A percentile compares a stretch with the other conserved stretches of the same genome.
phyloP scores from a whole-genome alignment of 1,140 invertebrate genomes.

The Cherax quadricarinatus region DNA sequence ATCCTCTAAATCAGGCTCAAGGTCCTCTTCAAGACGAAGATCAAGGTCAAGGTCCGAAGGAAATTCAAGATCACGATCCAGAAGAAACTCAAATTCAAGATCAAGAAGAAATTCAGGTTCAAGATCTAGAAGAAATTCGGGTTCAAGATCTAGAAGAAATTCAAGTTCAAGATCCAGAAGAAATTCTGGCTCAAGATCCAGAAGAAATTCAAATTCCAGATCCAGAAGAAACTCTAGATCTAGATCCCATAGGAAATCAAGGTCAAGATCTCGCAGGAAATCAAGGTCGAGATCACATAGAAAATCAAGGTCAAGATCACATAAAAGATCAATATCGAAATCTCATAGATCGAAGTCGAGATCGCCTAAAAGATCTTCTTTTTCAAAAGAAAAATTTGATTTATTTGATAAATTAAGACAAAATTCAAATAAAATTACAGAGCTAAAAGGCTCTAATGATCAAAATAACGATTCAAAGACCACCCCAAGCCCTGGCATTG shows the following conservation, averaged over 20 bases:
- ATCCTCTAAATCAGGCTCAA: conserved; percentile 4
- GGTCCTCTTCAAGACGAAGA: conserved; percentile 1
- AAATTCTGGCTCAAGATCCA: conserved; percentile 26
- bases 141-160: background rate
- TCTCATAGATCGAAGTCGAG: background rate
- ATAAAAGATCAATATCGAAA: conserved; percentile 2
- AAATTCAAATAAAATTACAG: background rate
- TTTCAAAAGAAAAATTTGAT: conserved; percentile 34
- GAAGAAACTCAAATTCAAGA: background rate
- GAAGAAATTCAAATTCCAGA: background rate
- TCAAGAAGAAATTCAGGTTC: background rate
- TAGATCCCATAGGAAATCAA: conserved; percentile 15
- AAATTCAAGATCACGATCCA: conserved; percentile 8
- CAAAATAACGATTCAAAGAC: conserved; percentile 3
- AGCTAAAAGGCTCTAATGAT: background rate
- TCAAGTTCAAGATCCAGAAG: conserved; percentile 5
- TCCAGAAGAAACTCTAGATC: conserved; percentile 20
- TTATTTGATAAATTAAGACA: conserved; percentile 15
- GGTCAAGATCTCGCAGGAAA: conserved; percentile 19
- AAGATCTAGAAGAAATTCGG: background rate
- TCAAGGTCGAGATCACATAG: conserved; percentile 33
- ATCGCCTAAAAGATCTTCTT: background rate
- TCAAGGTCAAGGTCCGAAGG: conserved; percentile 4
- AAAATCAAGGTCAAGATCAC: conserved; percentile 42
- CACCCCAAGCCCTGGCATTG: conserved; percentile 2